Evolutionary conservation across 2,797 vertebrate species (phyloP), one percentile per base, ranked within the genome.

Genomic region (Scomberomorus guttatus): DNA sequence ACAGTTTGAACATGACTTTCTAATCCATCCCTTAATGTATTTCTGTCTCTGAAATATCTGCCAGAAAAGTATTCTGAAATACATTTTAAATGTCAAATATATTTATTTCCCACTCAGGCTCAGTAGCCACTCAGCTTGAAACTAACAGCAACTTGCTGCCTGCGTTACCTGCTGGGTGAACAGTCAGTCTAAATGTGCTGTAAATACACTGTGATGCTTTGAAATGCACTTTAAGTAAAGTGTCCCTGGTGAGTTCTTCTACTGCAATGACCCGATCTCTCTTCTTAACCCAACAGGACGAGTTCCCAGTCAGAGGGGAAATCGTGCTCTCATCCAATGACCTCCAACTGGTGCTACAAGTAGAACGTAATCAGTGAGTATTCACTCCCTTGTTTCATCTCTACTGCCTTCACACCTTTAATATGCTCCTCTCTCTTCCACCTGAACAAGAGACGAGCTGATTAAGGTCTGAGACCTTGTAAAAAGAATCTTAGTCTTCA

Each of bases 301-400:
- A 77, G 63, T 82, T 90, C 64, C 95, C 95, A 75, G 90, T 85
- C 74, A 89, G 73, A n/a, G 95, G 95, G 34, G 93, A 95, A 75
- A 93, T 96, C 27, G 63, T 75, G 54, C 89, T 96, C 76, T 92
- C 94, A 59, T 94, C 94, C 64, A 74, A n/a, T 11, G 90, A 94
- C 87, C 90, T 95, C 82, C 88, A 94, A 32, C 83, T 96, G 90
- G 89, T 95, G 80, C 90, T 96, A 61, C 90, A 94, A 89, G 92
- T 96, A 59, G 92, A 96, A 71, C 93, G 85, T 17, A 96, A 96
- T 91, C 89, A 92, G 95, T 96, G 89, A 94, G 95, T 95, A 80
- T 67, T 57, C 29, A 20, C 11, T 48, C 15, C 48, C 70, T 77
- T 1, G 1, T 39, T 12, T 55, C 57, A 6, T 37, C 50, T 62